A percentile compares a stretch with the other conserved stretches of the same genome.
phyloP scores from a whole-genome alignment of 1,140 invertebrate species.

The Notospermus geniculatus region DNA sequence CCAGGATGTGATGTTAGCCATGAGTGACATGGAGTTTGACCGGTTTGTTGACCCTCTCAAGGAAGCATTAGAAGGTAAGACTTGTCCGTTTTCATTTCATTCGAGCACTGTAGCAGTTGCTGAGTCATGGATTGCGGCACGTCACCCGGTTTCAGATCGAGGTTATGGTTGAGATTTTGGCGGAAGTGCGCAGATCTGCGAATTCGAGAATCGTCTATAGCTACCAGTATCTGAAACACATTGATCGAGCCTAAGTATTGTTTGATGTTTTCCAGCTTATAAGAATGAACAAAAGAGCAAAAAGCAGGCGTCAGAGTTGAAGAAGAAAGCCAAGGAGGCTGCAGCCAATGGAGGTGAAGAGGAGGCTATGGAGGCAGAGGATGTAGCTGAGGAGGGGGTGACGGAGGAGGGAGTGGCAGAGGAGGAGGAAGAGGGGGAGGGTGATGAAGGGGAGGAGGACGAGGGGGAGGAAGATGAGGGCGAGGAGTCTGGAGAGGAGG shows the following conservation, averaged over 20 bases:
- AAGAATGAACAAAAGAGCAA: constrained; percentile 63
- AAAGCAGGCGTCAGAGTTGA: constrained; percentile 61
- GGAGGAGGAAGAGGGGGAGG: constrained; percentile 15
- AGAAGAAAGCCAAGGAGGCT: constrained; percentile 56
- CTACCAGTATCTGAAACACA: not conserved
- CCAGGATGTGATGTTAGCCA: constrained; percentile 80
- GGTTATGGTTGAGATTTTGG: too few species aligned
- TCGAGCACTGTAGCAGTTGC: not conserved
- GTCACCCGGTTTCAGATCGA: too few species aligned
- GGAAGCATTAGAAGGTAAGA: constrained; percentile 71
- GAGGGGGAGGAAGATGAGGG: constrained; percentile 7
- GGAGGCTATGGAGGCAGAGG: constrained; percentile 38
- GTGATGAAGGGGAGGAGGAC: constrained; percentile 5
- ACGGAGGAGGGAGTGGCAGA: constrained; percentile 23
- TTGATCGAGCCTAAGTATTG: not conserved
- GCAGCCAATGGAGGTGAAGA: constrained; percentile 38
- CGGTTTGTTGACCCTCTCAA: constrained; percentile 79
- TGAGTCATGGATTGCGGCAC: too few species aligned
- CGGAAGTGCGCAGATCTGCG: too few species aligned
- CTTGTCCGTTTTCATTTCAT: not conserved
- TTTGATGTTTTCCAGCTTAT: constrained; percentile 53
- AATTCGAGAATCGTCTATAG: too few species aligned
- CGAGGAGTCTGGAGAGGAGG: constrained; percentile 8
- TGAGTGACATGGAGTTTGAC: constrained; percentile 88
- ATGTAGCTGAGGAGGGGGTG: constrained; percentile 35